These are phyloP conservation scores for Spilogale gracilis DNA, from an alignment of 2,113 vertebrate species.

Conservation along the genomic window DNA sequence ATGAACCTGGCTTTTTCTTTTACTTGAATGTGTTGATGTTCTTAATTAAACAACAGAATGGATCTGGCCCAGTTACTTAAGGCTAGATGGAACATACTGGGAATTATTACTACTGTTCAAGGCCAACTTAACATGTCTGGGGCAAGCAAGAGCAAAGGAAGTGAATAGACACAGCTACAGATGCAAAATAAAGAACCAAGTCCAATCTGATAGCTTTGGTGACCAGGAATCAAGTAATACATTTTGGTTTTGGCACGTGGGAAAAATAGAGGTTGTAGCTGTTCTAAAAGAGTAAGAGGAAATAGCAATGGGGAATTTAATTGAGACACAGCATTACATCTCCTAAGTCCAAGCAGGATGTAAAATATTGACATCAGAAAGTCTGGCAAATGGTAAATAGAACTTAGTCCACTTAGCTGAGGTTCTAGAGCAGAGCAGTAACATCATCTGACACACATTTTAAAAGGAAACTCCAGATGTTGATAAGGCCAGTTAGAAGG, in stretches of 20 bases:
- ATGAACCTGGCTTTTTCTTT: not conserved
- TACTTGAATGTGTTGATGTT: not conserved
- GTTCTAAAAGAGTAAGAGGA: not conserved
- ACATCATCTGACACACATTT: not conserved
- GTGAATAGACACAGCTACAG: not conserved
- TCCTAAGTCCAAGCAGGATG: not conserved
- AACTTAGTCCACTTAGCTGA: not conserved
- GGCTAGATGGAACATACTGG: not conserved
- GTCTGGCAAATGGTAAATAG: not conserved
- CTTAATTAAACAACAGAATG: not conserved
- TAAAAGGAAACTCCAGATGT: not conserved
- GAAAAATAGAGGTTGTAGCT: not conserved
- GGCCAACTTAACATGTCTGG: not conserved
- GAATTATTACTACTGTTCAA: not conserved
- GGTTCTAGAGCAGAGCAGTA: not conserved
- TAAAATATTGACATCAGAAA: not conserved
- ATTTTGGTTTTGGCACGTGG: not conserved
- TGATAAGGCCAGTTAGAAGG: not conserved
- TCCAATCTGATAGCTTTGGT: not conserved
- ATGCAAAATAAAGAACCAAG: not conserved
- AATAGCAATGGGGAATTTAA: not conserved
- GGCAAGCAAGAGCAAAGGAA: not conserved
- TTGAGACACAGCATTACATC: not conserved
- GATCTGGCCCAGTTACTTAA: not conserved
- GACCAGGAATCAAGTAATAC: not conserved